A percentile compares a stretch with the other conserved stretches of the same genome.
phyloP scores from a whole-genome alignment of 2,888 invertebrate genomes.

The Parnassius glacialis region DNA sequence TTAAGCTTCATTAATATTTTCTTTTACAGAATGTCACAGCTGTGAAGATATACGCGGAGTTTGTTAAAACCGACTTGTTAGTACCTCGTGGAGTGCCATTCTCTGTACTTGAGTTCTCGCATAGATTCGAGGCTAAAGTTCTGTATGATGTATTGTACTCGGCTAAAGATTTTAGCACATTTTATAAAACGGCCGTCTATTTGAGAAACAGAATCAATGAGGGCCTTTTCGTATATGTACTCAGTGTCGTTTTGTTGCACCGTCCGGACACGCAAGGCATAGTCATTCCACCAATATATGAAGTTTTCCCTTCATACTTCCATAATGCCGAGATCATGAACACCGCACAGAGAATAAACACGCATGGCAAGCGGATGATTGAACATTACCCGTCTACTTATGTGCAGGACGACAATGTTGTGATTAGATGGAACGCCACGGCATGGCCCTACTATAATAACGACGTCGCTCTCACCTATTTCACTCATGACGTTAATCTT shows the following conservation, averaged over 20 bases:
- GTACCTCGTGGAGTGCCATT: slow-evolving; percentile 82
- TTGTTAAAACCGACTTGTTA: slow-evolving; percentile 74
- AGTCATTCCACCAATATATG: slow-evolving; percentile 85
- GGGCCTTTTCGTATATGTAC: slow-evolving; percentile 84
- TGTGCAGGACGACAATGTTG: slow-evolving; percentile 69
- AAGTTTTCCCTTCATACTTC: slow-evolving; percentile 87
- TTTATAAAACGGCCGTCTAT: slow-evolving; percentile 85
- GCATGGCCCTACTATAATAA: slow-evolving; percentile 73
- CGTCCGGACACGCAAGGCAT: slow-evolving; percentile 83
- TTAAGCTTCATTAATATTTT: not conserved
- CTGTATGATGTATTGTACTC: slow-evolving; percentile 85
- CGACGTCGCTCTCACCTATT: slow-evolving; percentile 83
- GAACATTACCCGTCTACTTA: slow-evolving; percentile 55
- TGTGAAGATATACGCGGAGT: slow-evolving; percentile 77
- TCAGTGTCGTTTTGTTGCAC: slow-evolving; percentile 82
- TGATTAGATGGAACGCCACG: slow-evolving; percentile 84
- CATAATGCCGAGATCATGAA: slow-evolving; percentile 85
- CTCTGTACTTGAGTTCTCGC: slow-evolving; percentile 76
- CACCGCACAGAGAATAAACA: slow-evolving; percentile 82
- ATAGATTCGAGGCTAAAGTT: slow-evolving; percentile 82
- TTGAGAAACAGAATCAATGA: slow-evolving; percentile 85
- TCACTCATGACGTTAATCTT: slow-evolving; percentile 86
- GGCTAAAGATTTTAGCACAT: slow-evolving; percentile 86
- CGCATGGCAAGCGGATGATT: slow-evolving; percentile 52
- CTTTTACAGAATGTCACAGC: slow-evolving; percentile 73